Base-by-base conservation (phyloP, 1,140 invertebrate genomes). In the Zaprionus inermis region DNA sequence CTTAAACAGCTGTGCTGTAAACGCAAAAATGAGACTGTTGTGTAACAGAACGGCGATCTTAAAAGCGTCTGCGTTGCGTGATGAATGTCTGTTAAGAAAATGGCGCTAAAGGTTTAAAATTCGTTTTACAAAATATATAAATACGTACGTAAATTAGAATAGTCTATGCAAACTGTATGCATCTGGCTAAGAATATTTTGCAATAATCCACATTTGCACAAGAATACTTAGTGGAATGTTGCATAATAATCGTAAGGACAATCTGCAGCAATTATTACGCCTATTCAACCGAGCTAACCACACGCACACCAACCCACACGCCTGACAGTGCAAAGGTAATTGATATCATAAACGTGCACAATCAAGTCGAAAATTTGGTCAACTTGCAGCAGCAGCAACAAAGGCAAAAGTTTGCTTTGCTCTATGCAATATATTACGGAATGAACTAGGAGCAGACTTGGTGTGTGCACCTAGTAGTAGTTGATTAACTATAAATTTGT, bases 401-500 rank as follows among this genome's bases (percentile, higher is more conserved):
- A 28, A 38, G 36, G 36, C 41, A 22, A 51, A 58, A 58, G 20
- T 57, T 36, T 49, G 30, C 12, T 36, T 41, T 55, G 16, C 16
- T 68, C 16, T 34, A 12, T 5, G 18, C 34, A 60, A n/a, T 44
- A 44, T 44, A 59, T 28, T 32, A 18, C 38, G 52, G 58, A 57
- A 65, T 61, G 57, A 52, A 63, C 46, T 41, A 55, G 57, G 30
- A 16, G 49, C 38, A 68, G 24, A 44, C 52, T 44, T 41, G 16
- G 44, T 63, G 46, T 28, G 24, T 28, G 52, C 41, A 38, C 44
- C 28, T 49, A 60, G 11, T 80, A 67, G 67, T 54, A 74, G 66
- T 83, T 78, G 77, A 89, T 88, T 89, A 80, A 83, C 79, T 72
- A 89, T 56, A 64, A 60, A 71, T 66, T 64, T 64, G 38, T 64